Percentiles rank a stretch among this genome's conserved stretches.
phyloP scores from a whole-genome alignment of 2,797 vertebrate species.

The Melanotaenia boesemani region DNA sequence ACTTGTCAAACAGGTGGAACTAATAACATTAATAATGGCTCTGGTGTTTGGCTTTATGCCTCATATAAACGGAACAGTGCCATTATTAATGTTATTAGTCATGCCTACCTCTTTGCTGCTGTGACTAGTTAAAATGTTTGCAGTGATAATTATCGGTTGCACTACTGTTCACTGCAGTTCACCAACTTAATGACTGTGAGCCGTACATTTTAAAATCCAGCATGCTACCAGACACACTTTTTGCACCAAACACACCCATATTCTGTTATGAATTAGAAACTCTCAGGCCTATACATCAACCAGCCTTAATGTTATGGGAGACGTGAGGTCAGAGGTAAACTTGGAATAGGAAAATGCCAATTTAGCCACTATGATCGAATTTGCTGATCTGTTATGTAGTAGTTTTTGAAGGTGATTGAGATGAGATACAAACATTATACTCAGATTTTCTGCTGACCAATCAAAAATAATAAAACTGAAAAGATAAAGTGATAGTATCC shows the following conservation, averaged over 20 bases:
- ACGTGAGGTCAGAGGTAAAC: neutral
- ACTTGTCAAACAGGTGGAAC: constrained; percentile 36
- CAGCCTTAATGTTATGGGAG: neutral
- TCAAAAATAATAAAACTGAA: neutral
- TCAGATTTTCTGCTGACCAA: neutral
- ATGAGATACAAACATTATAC: neutral
- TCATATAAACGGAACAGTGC: constrained; percentile 24
- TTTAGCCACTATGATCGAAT: neutral
- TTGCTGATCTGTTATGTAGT: neutral
- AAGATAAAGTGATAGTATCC: neutral
- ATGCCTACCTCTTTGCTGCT: constrained; percentile 9
- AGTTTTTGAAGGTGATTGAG: neutral
- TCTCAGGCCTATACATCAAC: neutral
- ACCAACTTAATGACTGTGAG: neutral
- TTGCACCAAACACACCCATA: neutral
- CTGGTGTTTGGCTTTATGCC: constrained; percentile 9
- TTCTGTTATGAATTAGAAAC: neutral
- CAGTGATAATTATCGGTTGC: neutral
- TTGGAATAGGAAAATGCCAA: neutral
- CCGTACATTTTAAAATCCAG: neutral
- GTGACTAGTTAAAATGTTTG: constrained; percentile 20
- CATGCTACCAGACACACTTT: neutral
- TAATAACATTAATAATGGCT: constrained; percentile 25
- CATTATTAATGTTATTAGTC: constrained; percentile 35
- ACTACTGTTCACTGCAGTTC: neutral